These are phyloP conservation scores for Thunnus maccoyii DNA, from an alignment of 2,113 vertebrate genomes.

Conservation along the genomic window DNA sequence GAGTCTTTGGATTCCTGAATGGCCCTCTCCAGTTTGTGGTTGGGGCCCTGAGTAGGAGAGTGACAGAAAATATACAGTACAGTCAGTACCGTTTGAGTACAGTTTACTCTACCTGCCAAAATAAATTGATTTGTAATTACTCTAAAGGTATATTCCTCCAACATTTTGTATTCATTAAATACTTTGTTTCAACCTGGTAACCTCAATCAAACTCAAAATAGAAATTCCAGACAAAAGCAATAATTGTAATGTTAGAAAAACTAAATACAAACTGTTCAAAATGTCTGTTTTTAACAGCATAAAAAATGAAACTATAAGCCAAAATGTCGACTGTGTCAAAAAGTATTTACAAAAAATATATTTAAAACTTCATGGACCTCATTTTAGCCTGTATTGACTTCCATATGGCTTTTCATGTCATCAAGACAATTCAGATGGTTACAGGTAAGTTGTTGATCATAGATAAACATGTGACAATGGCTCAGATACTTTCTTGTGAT, in stretches of 20 bases:
- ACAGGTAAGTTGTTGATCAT: background rate
- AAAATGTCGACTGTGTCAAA: background rate
- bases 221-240: background rate
- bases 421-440: background rate
- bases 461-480: background rate
- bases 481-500: slow-evolving; percentile 3
- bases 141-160: background rate
- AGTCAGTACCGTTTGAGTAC: too few species aligned
- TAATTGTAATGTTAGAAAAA: background rate
- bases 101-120: background rate
- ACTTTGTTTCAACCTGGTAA: background rate
- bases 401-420: background rate
- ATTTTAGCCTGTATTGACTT: slow-evolving; percentile 3
- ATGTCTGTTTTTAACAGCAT: background rate
- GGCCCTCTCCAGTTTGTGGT: slow-evolving; percentile 87
- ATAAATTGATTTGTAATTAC: background rate
- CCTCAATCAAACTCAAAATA: too few species aligned
- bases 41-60: slow-evolving; percentile 85
- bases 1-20: slow-evolving; percentile 94
- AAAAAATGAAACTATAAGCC: background rate
- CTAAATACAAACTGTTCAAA: background rate
- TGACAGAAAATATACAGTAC: background rate
- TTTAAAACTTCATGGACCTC: background rate
- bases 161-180: background rate
- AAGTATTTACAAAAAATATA: background rate